Base-by-base conservation (phyloP, 2,888 invertebrate species). In the Laothoe populi region DNA sequence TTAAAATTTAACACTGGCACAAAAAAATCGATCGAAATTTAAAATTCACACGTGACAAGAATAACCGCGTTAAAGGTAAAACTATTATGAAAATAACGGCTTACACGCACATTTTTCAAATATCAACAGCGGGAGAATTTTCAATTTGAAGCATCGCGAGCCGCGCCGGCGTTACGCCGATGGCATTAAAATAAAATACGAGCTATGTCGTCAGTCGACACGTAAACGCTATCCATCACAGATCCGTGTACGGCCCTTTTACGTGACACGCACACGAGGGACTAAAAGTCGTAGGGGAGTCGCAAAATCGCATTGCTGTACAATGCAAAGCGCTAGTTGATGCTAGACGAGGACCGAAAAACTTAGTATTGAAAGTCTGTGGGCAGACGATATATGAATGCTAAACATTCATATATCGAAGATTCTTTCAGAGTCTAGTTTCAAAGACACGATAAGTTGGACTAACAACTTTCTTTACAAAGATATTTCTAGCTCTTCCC, bases 221-320 rank as follows among this genome's bases (percentile, higher is more conserved):
- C 92, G 92, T 92, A 89, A 81, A 75, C 77, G 77, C 86, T 83
- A 92, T 92, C 92, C 89, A 92, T 92, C 92, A 91, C 84, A 59
- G 74, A 71, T 64, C 70, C 75, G 79, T 80, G 77, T 78, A 78
- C 72, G 72, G 78, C 81, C 82, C 79, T 77, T 78, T 77, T 77
- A 73, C 75, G 70, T 66, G 64, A 60, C 64, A 64, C 70, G 76
- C 78, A 79, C 75, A 78, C 81, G 73, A 63, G 76, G 75, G 71
- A 69, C 72, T 70, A 72, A 77, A 73, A 68, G 62, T 70, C 66
- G 66, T 64, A 64, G 26, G 26, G 46, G 19, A 48, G 58, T 44
- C 42, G 42, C 23, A 24, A 58, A 38, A 24, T 58, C 57, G 38
- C 38, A 31, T 31, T 16, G 11, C 11, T 13, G 48, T 16, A 21